Conservation (phyloP, 2,797 vertebrate species). For the Ciconia nigra region DNA sequence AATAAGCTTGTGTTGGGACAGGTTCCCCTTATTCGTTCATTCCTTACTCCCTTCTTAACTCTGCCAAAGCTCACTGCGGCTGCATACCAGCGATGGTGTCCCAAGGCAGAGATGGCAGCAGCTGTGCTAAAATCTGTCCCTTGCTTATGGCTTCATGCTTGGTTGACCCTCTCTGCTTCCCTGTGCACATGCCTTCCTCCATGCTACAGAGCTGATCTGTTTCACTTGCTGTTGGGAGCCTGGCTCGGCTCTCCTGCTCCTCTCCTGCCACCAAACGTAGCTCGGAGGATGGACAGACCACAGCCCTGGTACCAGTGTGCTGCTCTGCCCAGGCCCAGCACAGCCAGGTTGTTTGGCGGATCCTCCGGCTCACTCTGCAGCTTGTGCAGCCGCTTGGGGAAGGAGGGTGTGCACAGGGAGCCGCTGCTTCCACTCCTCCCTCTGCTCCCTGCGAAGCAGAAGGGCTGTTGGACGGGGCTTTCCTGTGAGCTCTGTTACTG, state of each 20-base stretch:
- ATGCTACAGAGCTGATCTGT: background rate
- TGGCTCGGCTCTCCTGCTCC: background rate
- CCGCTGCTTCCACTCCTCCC: background rate
- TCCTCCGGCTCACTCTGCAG: background rate
- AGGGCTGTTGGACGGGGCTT: background rate
- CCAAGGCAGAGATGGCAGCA: background rate
- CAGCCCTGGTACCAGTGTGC: background rate
- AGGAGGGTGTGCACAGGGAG: background rate
- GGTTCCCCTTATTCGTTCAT: background rate
- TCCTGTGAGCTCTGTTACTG: background rate
- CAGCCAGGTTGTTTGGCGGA: background rate
- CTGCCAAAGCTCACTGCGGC: background rate
- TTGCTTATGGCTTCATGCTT: background rate
- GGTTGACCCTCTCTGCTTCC: background rate
- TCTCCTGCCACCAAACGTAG: background rate
- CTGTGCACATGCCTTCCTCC: background rate
- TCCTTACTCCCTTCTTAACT: background rate
- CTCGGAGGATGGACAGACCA: background rate
- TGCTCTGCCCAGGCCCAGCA: background rate
- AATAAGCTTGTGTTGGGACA: background rate
- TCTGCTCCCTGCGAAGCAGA: accelerated
- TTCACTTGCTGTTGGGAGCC: background rate
- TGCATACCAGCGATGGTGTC: background rate
- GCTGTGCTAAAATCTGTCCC: background rate
- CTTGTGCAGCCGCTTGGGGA: background rate